These are phyloP conservation scores for Morelia viridis DNA, from an alignment of 2,797 vertebrate genomes.

Conservation along the genomic window DNA sequence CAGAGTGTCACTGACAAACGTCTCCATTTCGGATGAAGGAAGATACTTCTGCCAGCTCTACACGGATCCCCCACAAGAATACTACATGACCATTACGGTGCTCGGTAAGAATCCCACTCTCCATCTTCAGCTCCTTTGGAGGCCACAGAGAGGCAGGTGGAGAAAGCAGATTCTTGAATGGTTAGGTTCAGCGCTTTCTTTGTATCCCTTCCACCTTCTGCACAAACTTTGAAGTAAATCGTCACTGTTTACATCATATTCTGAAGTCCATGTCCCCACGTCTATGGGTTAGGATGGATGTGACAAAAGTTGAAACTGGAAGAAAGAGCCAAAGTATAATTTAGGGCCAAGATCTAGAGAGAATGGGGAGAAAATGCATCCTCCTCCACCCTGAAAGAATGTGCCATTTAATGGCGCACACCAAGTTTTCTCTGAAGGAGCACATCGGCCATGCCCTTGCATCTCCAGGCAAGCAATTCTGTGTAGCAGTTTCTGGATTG, in stretches of 20 bases:
- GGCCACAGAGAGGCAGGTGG: fast-evolving
- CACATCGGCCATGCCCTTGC: too few species aligned
- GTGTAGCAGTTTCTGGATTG: background rate
- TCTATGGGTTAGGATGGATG: background rate
- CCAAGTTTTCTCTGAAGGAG: background rate
- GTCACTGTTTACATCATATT: background rate
- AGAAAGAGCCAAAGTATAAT: background rate
- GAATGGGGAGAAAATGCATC: background rate
- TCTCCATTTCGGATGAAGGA: conserved; percentile 94
- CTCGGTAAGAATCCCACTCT: conserved; percentile 78
- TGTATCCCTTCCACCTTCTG: background rate
- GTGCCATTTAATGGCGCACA: too few species aligned
- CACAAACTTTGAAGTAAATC: background rate
- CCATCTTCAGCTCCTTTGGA: fast-evolving
- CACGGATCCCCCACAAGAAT: conserved; percentile 97
- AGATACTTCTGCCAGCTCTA: conserved; percentile 98
- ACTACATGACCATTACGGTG: conserved; percentile 93
- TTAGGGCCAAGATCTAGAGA: background rate
- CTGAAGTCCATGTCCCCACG: too few species aligned
- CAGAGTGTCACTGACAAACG: conserved; percentile 93
- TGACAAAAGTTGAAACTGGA: background rate
- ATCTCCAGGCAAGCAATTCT: background rate
- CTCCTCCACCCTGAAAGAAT: background rate
- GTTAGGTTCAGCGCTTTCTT: too few species aligned
- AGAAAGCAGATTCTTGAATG: fast-evolving